phyloP scores from a whole-genome alignment of 1,140 invertebrate genomes.

The Ericerus pela region DNA sequence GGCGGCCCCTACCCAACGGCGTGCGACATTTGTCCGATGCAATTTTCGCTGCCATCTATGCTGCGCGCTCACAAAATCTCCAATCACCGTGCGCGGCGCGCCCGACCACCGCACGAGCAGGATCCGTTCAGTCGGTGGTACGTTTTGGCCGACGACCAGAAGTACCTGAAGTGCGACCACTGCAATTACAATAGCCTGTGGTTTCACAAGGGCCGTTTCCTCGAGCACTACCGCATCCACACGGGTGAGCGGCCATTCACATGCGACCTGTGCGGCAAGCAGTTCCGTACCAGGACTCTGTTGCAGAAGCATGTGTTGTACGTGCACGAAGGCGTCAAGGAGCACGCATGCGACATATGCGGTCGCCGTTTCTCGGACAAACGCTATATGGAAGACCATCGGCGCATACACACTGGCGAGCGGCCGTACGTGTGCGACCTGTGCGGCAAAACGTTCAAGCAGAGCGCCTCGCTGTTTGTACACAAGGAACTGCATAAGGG shows the following conservation, averaged over 20 bases:
- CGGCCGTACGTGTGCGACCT: constrained; percentile 22
- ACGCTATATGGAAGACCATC: constrained; percentile 32
- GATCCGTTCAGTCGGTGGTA: background rate
- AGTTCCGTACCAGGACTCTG: constrained; percentile 47
- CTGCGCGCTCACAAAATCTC: background rate
- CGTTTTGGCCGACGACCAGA: constrained; percentile 20
- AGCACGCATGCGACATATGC: constrained; percentile 40
- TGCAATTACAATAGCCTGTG: constrained; percentile 18
- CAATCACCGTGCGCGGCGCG: background rate
- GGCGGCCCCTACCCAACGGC: too few relatives aligned
- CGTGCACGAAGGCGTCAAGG: constrained; percentile 44
- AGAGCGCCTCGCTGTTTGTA: constrained; percentile 16
- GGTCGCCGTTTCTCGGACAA: constrained; percentile 36
- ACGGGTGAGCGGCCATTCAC: constrained; percentile 49
- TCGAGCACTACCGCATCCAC: constrained; percentile 25
- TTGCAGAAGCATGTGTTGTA: constrained; percentile 43
- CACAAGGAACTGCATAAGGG: constrained; percentile 24
- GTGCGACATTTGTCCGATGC: background rate
- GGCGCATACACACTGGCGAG: constrained; percentile 25
- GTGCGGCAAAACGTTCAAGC: constrained; percentile 21
- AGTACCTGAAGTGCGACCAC: constrained; percentile 19
- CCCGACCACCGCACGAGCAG: background rate
- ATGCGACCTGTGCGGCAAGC: constrained; percentile 56
- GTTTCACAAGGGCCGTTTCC: constrained; percentile 15
- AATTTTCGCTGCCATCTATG: background rate